Base-by-base conservation (phyloP, 2,888 invertebrate genomes). In the Kuschelorhynchus macadamiae region DNA sequence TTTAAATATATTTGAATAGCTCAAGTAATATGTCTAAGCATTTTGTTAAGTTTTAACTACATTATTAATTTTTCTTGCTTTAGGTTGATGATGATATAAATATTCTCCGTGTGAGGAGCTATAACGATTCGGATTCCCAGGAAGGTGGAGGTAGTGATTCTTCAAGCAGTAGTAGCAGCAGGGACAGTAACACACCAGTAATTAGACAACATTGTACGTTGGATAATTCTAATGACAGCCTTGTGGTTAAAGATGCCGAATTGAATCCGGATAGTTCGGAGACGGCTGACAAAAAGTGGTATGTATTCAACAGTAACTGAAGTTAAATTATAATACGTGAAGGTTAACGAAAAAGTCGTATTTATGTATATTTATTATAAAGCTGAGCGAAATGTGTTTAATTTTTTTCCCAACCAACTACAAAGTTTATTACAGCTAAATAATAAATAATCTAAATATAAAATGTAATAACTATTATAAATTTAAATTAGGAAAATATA, bases 41-140 rank as follows among this genome's bases (percentile, higher is more conserved):
- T n/a, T n/a, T n/a, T n/a, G n/a, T n/a, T n/a, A n/a, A n/a, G n/a
- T n/a, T n/a, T n/a, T n/a, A n/a, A n/a, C n/a, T 25, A 7, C 7
- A 5, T 7, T 25, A 25, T 18, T 36, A 47, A 47, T 14, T 7
- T 59, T 11, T 11, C 5, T 12, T 12, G 2, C 4, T 30, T 49
- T 36, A 75, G 75, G 76, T 96, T 79, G 94, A 95, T 75, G 92
- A 92, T 69, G 92, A 92, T 69, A 93, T 93, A 86, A 88, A 78
- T 79, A 80, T 85, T 46, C 78, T 86, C 16, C 74, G 77, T 65
- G 80, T 78, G 11, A 75, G 70, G 79, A 82, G 74, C 79, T 85
- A 73, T 76, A 83, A 79, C 76, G 89, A 87, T 76, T 90, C 86
- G 8, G 89, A 88, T 81, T 88, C 88, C 86, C 88, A 91, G 79